Conservation (phyloP, 2,797 vertebrate genomes). For the Xenentodon cancila region DNA sequence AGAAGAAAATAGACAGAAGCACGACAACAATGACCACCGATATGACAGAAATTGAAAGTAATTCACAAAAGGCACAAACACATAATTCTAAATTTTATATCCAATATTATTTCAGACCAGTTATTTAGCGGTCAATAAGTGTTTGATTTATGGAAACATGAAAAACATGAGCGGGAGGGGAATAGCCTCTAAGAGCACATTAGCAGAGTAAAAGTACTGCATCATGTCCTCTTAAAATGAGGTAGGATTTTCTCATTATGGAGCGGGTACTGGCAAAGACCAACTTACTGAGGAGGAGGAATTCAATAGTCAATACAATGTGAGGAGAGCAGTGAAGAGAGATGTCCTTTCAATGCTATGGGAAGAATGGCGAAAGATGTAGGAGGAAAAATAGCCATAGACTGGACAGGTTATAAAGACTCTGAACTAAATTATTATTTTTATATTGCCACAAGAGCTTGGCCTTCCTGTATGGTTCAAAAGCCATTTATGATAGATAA, state of each 20-base stretch:
- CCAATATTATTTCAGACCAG: too few species aligned
- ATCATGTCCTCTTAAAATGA: constrained; percentile 41
- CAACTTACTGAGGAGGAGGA: constrained; percentile 50
- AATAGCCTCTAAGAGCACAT: constrained; percentile 26
- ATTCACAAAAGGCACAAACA: too few species aligned
- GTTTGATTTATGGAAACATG: too few species aligned
- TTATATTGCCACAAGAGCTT: constrained; percentile 22
- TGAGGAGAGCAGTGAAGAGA: constrained; percentile 19
- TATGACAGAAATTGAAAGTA: not conserved
- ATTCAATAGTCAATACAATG: constrained; percentile 37
- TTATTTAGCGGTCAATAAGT: too few species aligned
- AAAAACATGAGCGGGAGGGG: constrained; percentile 2
- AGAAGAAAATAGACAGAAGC: not conserved
- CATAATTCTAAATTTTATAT: too few species aligned
- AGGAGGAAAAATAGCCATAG: constrained; percentile 25
- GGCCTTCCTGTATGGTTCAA: constrained; percentile 20
- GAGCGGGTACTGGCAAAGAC: constrained; percentile 43
- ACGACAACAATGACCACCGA: too few species aligned
- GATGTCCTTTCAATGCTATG: constrained; percentile 18
- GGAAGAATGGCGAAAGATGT: constrained; percentile 22
- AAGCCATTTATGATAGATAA: constrained; percentile 45
- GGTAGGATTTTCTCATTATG: constrained; percentile 56
- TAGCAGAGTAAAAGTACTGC: constrained; percentile 31
- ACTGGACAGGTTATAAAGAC: constrained; percentile 33
- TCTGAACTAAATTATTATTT: constrained; percentile 41